Percentiles rank a stretch among this genome's conserved stretches.
Evolutionary conservation across 2,888 invertebrate genomes (phyloP).

Genomic region (Furcula furcula): DNA sequence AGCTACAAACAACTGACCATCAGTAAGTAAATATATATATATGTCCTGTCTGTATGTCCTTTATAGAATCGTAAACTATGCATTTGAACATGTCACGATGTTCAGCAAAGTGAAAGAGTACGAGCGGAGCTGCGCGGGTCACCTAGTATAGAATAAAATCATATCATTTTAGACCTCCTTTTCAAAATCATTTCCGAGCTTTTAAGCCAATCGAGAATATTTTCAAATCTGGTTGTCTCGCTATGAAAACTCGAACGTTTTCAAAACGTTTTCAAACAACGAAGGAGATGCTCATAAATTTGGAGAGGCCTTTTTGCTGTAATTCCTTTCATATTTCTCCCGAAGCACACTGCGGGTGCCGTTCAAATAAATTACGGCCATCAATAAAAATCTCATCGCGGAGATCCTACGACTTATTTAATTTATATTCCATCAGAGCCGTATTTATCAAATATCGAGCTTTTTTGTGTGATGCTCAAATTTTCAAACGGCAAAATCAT

Average conservation of each 20-base stretch:
- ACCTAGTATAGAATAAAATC: too few relatives aligned
- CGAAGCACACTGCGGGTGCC: slow-evolving; percentile 75
- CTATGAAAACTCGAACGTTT: slow-evolving; percentile 40
- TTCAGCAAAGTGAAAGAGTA: too few relatives aligned
- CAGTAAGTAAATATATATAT: too few relatives aligned
- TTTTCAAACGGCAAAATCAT: slow-evolving; percentile 32
- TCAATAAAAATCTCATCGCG: slow-evolving; percentile 78
- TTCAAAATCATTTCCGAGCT: slow-evolving; percentile 42
- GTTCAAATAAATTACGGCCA: slow-evolving; percentile 79
- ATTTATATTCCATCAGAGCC: slow-evolving; percentile 77
- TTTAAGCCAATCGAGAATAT: slow-evolving; percentile 55
- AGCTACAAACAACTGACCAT: too few relatives aligned
- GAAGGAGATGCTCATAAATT: slow-evolving; percentile 77
- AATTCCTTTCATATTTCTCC: slow-evolving; percentile 80
- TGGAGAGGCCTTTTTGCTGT: slow-evolving; percentile 76
- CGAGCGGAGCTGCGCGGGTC: too few relatives aligned
- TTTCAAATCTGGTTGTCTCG: slow-evolving; percentile 34
- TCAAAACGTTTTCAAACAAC: slow-evolving; percentile 71
- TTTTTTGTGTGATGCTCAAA: slow-evolving; percentile 42
- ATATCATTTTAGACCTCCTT: background rate
- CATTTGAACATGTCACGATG: too few relatives aligned
- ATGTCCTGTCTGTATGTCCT: too few relatives aligned
- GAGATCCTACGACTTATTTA: slow-evolving; percentile 78
- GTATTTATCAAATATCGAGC: slow-evolving; percentile 73
- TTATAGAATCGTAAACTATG: too few relatives aligned